Evolutionary conservation across 2,113 vertebrate genomes (phyloP), one percentile per base, ranked within the genome.

Genomic region (Chroicocephalus ridibundus): DNA sequence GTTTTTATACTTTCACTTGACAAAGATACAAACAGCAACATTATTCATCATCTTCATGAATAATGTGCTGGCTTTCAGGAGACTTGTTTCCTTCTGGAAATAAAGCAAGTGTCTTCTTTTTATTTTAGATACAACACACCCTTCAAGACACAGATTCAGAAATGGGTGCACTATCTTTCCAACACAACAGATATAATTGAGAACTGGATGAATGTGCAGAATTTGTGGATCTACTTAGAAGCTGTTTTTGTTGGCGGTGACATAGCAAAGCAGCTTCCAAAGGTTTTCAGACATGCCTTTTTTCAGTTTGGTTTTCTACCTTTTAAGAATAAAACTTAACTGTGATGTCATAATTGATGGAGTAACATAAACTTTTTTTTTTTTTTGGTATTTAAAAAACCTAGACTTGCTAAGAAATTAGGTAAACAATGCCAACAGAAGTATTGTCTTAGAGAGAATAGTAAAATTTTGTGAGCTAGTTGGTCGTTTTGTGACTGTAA

Each of bases 161-260:
- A 99, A 79, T 99, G 99, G 99, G 98, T 99, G 54, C 99, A 99
- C 58, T 98, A 98, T 94, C 98, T 99, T 70, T 99, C 99, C 91
- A 99, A 98, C 96, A 99, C 99, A 32, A 98, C 98, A 10, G 99
- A 99, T 94, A 99, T 99, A 54, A 99, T 99, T 38, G 99, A 99
- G 96, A 99, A 98, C 97, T 99, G 99, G 99, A 98, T 99, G 98
- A 99, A 97, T 2, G 99, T 99, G 31, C 99, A 99, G 95, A 99
- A 99, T 93, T 95, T 99, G 52, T 99, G 99, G 99, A 98, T 99
- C 97, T 99, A 99, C 94, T 98, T 99, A 96, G 99, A 99, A 96
- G 99, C 99, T 58, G 99, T 99, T 75, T 99, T 99, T 97, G 99
- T 99, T 70, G 99, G 99, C 21, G 99, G 99, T 93, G 99, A 99